These are phyloP conservation scores for Prionailurus viverrinus DNA, from an alignment of 2,113 vertebrate genomes.

Conservation along the genomic window DNA sequence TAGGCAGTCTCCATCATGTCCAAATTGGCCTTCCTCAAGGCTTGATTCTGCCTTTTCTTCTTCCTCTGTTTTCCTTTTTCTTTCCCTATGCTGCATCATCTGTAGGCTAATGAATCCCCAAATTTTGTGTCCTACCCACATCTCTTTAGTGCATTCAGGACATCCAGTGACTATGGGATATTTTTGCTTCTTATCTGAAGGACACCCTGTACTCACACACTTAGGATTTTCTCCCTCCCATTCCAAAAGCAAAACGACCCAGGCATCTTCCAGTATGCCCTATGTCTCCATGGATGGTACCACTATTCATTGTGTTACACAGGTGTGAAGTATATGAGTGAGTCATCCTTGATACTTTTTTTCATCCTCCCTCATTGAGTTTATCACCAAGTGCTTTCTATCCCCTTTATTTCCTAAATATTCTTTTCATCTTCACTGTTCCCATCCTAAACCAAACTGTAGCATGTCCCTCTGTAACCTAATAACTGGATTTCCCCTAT, in stretches of 20 bases:
- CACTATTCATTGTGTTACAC: neutral
- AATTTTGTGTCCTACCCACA: neutral
- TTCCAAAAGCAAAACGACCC: neutral
- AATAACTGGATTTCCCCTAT: neutral
- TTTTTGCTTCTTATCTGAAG: constrained; percentile 8
- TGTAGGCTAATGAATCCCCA: neutral
- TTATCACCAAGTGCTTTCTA: neutral
- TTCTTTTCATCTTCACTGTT: neutral
- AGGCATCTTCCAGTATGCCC: neutral
- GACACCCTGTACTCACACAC: neutral
- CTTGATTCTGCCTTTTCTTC: neutral
- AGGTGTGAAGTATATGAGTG: neutral
- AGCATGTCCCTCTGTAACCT: neutral
- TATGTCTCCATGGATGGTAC: neutral
- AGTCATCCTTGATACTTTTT: neutral
- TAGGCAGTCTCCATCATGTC: neutral
- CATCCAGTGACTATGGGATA: neutral
- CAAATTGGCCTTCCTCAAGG: neutral
- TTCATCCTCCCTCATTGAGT: neutral
- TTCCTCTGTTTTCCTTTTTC: neutral
- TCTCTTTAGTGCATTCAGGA: neutral
- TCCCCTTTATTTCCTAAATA: neutral
- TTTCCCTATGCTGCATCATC: neutral
- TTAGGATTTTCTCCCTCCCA: neutral
- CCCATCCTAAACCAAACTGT: neutral